Evolutionary conservation across 2,797 vertebrate genomes (phyloP).

Genomic region (Crypturellus tataupa): DNA sequence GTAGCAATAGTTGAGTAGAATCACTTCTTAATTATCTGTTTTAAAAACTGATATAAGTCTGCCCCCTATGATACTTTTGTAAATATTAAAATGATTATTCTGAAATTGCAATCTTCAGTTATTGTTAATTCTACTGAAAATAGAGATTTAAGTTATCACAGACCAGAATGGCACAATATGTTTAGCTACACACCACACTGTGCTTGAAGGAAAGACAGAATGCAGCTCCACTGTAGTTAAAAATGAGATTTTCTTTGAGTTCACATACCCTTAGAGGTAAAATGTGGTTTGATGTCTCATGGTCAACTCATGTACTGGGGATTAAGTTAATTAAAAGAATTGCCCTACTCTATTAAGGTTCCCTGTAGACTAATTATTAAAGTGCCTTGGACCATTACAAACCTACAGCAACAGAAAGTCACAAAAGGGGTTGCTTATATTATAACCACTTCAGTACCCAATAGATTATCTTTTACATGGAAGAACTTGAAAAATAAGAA

Average conservation of each 20-base stretch:
- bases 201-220: slow-evolving; percentile 64
- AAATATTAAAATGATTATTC: slow-evolving; percentile 10
- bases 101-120: slow-evolving; percentile 32
- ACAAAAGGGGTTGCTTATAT: slow-evolving; percentile 75
- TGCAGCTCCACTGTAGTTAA: slow-evolving; percentile 58
- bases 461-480: slow-evolving; percentile 75
- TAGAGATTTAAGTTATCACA: slow-evolving; percentile 48
- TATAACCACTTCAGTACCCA: slow-evolving; percentile 72
- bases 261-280: slow-evolving; percentile 78
- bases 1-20: not conserved
- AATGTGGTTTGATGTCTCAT: slow-evolving; percentile 80
- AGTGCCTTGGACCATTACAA: slow-evolving; percentile 81
- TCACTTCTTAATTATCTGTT: slow-evolving; percentile 19
- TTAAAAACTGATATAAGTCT: slow-evolving; percentile 9
- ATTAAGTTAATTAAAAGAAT: slow-evolving; percentile 86
- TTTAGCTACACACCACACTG: slow-evolving; percentile 41
- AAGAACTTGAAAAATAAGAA: slow-evolving; percentile 46
- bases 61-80: not conserved
- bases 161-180: slow-evolving; percentile 15
- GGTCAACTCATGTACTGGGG: slow-evolving; percentile 83
- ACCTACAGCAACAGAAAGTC: slow-evolving; percentile 78
- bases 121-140: slow-evolving; percentile 58
- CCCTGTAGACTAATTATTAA: slow-evolving; percentile 86
- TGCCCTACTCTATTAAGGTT: slow-evolving; percentile 81
- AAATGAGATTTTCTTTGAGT: slow-evolving; percentile 76